These are phyloP conservation scores for Natrix natrix DNA, from an alignment of 2,797 vertebrate genomes.

Conservation along the genomic window DNA sequence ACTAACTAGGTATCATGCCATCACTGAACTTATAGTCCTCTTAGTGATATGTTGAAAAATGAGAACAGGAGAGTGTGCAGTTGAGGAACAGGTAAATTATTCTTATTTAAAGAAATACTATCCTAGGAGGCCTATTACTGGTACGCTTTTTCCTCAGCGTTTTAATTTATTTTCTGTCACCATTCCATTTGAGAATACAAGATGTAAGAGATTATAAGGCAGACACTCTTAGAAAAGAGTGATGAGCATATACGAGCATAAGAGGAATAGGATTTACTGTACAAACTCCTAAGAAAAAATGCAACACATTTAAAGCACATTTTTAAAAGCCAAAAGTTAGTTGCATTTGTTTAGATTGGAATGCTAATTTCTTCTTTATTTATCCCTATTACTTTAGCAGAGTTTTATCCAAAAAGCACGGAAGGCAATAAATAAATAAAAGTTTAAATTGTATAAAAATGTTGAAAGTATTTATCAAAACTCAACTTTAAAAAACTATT, in stretches of 20 bases:
- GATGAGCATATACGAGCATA: background rate
- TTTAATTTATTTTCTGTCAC: background rate
- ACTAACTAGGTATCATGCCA: background rate
- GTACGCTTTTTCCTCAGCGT: background rate
- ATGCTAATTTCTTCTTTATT: background rate
- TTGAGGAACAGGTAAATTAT: background rate
- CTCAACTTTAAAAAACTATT: background rate
- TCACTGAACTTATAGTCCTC: background rate
- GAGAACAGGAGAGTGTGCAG: background rate
- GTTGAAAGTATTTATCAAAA: background rate
- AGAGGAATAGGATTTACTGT: background rate
- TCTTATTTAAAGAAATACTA: background rate
- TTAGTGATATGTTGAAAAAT: background rate
- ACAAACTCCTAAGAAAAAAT: background rate
- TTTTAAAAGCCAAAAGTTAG: background rate
- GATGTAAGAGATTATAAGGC: background rate
- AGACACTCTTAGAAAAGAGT: background rate
- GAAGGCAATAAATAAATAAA: background rate
- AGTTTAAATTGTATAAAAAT: background rate
- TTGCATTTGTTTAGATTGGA: background rate
- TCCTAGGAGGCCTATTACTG: background rate
- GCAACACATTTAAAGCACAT: background rate
- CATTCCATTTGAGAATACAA: background rate
- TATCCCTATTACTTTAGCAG: background rate
- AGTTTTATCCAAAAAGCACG: background rate